These are phyloP conservation scores for Trissolcus brochymenae DNA, from an alignment of 2,888 invertebrate species.

Conservation along the genomic window DNA sequence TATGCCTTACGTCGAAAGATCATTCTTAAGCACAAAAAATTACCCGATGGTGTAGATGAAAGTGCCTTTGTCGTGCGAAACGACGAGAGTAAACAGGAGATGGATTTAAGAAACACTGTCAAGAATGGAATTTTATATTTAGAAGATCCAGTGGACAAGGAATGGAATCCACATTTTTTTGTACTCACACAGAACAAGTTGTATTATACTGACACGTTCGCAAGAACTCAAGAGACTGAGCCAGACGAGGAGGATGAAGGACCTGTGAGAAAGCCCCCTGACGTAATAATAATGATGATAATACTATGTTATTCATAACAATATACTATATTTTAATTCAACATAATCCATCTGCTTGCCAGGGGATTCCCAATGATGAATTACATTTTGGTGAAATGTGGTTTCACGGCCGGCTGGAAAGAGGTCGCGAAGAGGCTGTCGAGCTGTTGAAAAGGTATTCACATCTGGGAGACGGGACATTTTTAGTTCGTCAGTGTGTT, in stretches of 20 bases:
- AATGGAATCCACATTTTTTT: slow-evolving; percentile 96
- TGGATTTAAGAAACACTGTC: slow-evolving; percentile 88
- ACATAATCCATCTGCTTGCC: slow-evolving; percentile 19
- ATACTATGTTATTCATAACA: slow-evolving; percentile 1
- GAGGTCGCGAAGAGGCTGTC: slow-evolving; percentile 85
- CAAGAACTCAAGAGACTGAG: slow-evolving; percentile 75
- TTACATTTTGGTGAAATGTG: slow-evolving; percentile 94
- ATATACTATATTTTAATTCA: slow-evolving; percentile 1
- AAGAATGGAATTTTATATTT: slow-evolving; percentile 93
- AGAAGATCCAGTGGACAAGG: slow-evolving; percentile 91
- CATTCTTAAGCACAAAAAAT: slow-evolving; percentile 93
- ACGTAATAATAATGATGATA: slow-evolving; percentile 66
- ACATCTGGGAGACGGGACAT: slow-evolving; percentile 76
- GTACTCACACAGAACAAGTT: slow-evolving; percentile 92
- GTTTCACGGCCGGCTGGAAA: slow-evolving; percentile 93
- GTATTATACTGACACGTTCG: slow-evolving; percentile 88
- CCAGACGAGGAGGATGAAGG: slow-evolving; percentile 78
- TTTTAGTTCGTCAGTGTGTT: slow-evolving; percentile 94
- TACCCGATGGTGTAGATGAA: slow-evolving; percentile 92
- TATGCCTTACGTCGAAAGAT: slow-evolving; percentile 86
- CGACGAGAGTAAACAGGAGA: slow-evolving; percentile 82
- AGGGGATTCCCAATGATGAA: slow-evolving; percentile 88
- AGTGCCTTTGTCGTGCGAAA: slow-evolving; percentile 80
- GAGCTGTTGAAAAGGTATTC: slow-evolving; percentile 82
- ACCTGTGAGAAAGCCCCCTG: slow-evolving; percentile 64